Conservation (phyloP, 2,113 vertebrate genomes). For the Columbina picui region DNA sequence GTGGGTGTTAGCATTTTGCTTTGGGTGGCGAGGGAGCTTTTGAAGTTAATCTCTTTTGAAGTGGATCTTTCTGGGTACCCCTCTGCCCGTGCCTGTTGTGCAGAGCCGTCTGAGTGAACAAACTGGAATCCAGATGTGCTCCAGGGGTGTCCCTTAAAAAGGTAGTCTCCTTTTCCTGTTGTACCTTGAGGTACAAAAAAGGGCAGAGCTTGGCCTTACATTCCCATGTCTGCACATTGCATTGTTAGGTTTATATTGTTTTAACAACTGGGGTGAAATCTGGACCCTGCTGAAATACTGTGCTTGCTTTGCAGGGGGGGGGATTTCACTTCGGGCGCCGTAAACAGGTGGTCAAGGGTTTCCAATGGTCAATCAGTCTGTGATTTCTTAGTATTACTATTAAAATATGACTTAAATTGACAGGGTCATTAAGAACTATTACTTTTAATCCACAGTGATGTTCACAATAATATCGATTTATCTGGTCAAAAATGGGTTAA, state of each 20-base stretch:
- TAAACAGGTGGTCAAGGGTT: background rate
- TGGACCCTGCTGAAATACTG: background rate
- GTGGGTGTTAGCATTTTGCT: slow-evolving; percentile 21
- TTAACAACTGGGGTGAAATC: background rate
- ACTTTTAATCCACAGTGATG: background rate
- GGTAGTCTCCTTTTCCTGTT: background rate
- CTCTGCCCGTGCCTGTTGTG: background rate
- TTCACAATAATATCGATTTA: background rate
- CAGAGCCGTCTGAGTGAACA: background rate
- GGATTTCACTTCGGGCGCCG: background rate
- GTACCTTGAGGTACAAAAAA: background rate
- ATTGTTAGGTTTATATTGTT: background rate
- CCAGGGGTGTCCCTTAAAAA: background rate
- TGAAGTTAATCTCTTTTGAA: slow-evolving; percentile 53
- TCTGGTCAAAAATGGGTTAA: background rate
- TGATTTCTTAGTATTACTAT: background rate
- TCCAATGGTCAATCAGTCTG: rapidly evolving
- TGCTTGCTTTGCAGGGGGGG: background rate
- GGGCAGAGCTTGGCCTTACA: background rate
- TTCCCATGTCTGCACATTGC: background rate
- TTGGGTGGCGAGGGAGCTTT: background rate
- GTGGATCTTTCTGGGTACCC: background rate
- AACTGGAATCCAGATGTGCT: background rate
- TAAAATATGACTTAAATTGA: background rate
- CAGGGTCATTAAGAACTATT: background rate